Percentiles rank a stretch among this genome's conserved stretches.
phyloP scores from a whole-genome alignment of 2,113 vertebrate genomes.

The Rhegmatorhina hoffmannsi region DNA sequence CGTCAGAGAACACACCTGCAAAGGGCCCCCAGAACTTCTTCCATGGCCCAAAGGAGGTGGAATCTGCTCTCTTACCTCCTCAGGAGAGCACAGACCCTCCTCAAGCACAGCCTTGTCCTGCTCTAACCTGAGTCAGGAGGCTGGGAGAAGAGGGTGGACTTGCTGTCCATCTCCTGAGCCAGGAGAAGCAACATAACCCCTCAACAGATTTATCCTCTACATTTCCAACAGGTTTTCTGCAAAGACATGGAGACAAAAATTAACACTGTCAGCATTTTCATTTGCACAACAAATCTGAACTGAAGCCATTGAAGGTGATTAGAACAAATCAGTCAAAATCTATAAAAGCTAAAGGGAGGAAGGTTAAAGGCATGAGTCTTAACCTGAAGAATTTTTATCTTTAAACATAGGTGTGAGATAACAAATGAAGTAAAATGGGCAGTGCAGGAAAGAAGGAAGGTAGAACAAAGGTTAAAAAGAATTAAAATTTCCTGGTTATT shows the following conservation, averaged over 20 bases:
- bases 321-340: neutral
- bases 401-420: neutral
- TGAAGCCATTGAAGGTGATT: neutral
- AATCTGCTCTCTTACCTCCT: neutral
- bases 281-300: neutral
- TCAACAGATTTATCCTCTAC: neutral
- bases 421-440: neutral
- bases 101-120: neutral
- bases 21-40: neutral
- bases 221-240: neutral
- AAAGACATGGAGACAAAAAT: neutral
- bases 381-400: neutral
- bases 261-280: neutral
- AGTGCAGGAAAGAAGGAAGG: neutral
- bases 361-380: neutral
- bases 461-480: neutral
- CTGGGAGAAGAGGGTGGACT: neutral
- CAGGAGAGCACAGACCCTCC: neutral
- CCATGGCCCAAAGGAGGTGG: neutral
- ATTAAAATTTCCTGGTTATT: slow-evolving; percentile 5
- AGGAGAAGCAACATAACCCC: neutral
- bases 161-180: neutral
- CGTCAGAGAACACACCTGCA: neutral
- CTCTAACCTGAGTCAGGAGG: neutral
- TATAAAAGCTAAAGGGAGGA: neutral